Evolutionary conservation across 2,888 invertebrate species (phyloP).

Genomic region (Idaea dimidiata): DNA sequence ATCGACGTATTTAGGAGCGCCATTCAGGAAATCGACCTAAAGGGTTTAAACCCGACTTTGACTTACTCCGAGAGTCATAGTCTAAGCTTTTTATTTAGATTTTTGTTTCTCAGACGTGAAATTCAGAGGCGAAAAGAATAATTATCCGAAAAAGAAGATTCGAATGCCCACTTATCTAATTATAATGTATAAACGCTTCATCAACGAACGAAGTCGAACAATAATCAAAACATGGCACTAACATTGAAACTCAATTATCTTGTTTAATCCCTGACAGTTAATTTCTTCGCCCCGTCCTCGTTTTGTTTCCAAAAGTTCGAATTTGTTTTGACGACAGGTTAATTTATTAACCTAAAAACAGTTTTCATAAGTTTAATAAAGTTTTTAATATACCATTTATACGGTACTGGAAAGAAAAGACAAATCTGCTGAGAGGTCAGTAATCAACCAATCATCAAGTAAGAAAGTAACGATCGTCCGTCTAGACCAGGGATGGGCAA

Average conservation of each 20-base stretch:
- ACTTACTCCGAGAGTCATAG: too few species aligned
- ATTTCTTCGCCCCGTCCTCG: conserved; percentile 41
- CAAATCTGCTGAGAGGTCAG: too few species aligned
- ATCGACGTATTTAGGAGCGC: too few species aligned
- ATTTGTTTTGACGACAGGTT: conserved; percentile 10
- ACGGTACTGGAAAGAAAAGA: neutral
- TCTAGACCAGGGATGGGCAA: too few species aligned
- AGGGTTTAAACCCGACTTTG: too few species aligned
- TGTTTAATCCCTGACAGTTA: conserved; percentile 48
- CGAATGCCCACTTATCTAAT: neutral
- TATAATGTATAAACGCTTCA: neutral
- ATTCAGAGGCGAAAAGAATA: neutral
- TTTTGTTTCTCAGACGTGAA: neutral
- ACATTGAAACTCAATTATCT: conserved; percentile 56
- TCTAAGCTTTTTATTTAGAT: too few species aligned
- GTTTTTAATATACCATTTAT: neutral
- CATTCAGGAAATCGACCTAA: too few species aligned
- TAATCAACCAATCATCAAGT: too few species aligned
- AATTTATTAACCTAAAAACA: conserved; percentile 2
- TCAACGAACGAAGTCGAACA: neutral
- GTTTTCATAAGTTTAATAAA: neutral
- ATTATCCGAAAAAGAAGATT: neutral
- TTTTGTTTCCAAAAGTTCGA: conserved; percentile 27
- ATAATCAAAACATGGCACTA: neutral
- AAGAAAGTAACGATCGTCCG: too few species aligned